phyloP scores from a whole-genome alignment of 2,888 invertebrate genomes.

The Linnaemya vulpina region DNA sequence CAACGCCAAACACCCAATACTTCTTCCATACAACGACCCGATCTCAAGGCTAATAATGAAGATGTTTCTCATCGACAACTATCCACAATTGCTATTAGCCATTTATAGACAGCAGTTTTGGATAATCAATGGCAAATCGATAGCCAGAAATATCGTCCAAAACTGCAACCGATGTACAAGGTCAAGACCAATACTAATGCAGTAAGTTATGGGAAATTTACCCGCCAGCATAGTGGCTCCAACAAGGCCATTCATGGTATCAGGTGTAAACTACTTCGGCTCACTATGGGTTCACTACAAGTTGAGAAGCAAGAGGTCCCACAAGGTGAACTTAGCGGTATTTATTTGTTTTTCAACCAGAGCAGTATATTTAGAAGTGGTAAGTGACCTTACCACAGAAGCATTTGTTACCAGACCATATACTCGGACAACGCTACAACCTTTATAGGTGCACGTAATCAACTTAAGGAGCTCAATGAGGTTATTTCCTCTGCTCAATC shows the following conservation, averaged over 20 bases:
- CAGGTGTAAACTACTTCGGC: neutral
- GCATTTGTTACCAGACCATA: neutral
- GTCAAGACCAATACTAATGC: neutral
- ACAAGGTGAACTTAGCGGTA: too few relatives aligned
- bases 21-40: too few relatives aligned
- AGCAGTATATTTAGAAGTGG: too few relatives aligned
- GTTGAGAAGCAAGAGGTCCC: too few relatives aligned
- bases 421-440: slow-evolving; percentile 1
- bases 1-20: too few relatives aligned
- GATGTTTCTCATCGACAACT: neutral
- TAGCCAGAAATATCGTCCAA: neutral
- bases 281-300: too few relatives aligned
- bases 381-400: too few relatives aligned
- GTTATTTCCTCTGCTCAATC: neutral
- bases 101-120: neutral
- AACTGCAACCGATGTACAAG: too few relatives aligned
- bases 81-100: slow-evolving; percentile 1
- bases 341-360: too few relatives aligned
- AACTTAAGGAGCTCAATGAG: slow-evolving; percentile 4
- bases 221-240: neutral
- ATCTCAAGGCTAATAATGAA: too few relatives aligned
- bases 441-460: slow-evolving; percentile 10
- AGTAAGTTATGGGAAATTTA: neutral
- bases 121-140: neutral
- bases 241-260: neutral